A percentile compares a stretch with the other conserved stretches of the same genome.
Conservation (phyloP, 2,113 vertebrate genomes). For the Limnothrissa miodon region DNA sequence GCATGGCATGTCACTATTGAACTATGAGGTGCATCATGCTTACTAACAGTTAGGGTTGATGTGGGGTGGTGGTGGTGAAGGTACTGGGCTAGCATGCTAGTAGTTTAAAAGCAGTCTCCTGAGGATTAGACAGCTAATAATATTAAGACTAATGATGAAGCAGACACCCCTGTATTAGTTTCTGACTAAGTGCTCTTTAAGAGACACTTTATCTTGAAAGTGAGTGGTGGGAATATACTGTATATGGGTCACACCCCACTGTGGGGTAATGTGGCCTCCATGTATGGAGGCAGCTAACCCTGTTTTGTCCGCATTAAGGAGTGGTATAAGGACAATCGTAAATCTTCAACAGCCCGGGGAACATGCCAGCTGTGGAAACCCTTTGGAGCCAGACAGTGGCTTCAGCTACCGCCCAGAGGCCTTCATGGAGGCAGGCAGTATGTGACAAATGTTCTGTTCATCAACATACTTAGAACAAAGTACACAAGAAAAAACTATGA, state of each 20-base stretch:
- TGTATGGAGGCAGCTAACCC: not conserved
- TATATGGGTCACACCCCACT: not conserved
- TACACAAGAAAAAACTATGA: too few relatives aligned
- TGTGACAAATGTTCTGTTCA: slow-evolving; percentile 47
- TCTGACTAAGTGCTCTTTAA: not conserved
- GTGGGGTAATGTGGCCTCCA: not conserved
- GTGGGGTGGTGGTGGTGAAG: too few relatives aligned
- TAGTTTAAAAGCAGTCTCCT: too few relatives aligned
- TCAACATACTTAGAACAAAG: not conserved
- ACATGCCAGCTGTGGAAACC: slow-evolving; percentile 88
- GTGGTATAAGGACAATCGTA: slow-evolving; percentile 86
- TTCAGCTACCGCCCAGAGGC: slow-evolving; percentile 89
- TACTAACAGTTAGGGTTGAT: too few relatives aligned
- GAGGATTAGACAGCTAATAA: too few relatives aligned
- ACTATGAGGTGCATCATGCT: too few relatives aligned
- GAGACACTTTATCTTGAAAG: not conserved
- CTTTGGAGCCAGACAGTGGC: slow-evolving; percentile 86
- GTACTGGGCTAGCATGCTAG: too few relatives aligned
- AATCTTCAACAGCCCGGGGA: slow-evolving; percentile 93
- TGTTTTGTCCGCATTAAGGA: slow-evolving; percentile 62
- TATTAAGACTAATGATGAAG: too few relatives aligned
- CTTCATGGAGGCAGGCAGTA: slow-evolving; percentile 93
- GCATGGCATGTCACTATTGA: too few relatives aligned
- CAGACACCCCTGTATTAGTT: too few relatives aligned
- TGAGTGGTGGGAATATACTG: not conserved